Evolutionary conservation across 2,888 invertebrate genomes (phyloP).

Genomic region (Agrotis exclamationis): DNA sequence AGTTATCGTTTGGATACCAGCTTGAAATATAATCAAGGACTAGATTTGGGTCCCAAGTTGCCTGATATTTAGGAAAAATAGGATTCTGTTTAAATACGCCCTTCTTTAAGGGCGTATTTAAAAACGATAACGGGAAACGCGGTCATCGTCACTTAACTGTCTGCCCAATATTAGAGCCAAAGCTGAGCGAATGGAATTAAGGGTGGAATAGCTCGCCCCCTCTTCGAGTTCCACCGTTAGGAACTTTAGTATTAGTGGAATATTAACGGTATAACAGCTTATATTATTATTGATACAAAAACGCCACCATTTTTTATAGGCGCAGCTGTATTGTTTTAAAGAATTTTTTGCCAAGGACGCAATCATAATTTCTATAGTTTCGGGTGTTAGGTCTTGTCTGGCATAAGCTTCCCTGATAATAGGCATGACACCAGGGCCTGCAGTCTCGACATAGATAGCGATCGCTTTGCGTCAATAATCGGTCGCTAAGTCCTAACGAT

Average conservation of each 20-base stretch:
- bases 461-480: no score
- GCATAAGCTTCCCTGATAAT: slow-evolving; percentile 14
- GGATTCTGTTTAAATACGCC: background rate
- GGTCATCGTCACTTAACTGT: background rate
- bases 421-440: slow-evolving; percentile 10
- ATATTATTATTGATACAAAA: background rate
- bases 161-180: no score
- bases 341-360: background rate
- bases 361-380: slow-evolving; percentile 10
- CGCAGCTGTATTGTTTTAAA: background rate
- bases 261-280: no score
- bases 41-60: background rate
- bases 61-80: no score
- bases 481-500: no score
- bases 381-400: background rate
- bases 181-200: no score
- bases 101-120: no score
- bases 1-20: background rate
- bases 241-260: no score
- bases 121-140: background rate
- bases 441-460: no score
- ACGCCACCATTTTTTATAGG: background rate
- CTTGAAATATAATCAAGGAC: background rate
- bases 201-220: background rate
- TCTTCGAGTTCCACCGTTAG: background rate